A percentile compares a stretch with the other conserved stretches of the same genome.
Evolutionary conservation across 2,888 invertebrate genomes (phyloP).

Genomic region (Cephus pulcher): DNA sequence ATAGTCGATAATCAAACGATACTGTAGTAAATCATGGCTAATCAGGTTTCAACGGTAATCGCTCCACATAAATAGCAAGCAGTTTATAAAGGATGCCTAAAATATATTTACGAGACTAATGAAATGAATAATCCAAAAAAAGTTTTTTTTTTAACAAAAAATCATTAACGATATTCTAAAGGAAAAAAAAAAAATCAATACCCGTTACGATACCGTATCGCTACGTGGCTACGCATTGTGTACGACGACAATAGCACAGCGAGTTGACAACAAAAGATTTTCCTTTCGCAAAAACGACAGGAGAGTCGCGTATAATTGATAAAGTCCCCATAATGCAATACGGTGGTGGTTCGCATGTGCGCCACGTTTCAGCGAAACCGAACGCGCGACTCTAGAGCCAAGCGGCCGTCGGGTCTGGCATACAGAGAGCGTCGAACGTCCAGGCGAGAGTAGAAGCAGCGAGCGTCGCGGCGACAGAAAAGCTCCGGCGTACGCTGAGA

Average conservation of each 20-base stretch:
- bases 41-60: background rate
- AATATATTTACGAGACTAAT: background rate
- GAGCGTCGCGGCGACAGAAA: background rate
- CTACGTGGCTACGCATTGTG: background rate
- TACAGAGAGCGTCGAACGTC: constrained; percentile 4
- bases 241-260: background rate
- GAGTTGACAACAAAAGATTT: background rate
- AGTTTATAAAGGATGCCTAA: background rate
- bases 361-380: constrained; percentile 7
- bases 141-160: background rate
- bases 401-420: constrained; percentile 30
- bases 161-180: background rate
- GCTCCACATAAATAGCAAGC: background rate
- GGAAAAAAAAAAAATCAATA: background rate
- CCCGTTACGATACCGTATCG: background rate
- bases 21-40: background rate
- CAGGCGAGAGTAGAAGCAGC: background rate
- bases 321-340: background rate
- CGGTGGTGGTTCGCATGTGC: background rate
- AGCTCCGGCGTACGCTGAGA: background rate
- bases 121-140: background rate
- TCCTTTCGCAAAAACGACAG: background rate
- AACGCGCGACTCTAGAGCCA: constrained; percentile 2
- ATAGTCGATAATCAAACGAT: background rate
- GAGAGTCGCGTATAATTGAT: background rate